Evolutionary conservation across 1,140 invertebrate genomes (phyloP).

Genomic region (Delia radicum): DNA sequence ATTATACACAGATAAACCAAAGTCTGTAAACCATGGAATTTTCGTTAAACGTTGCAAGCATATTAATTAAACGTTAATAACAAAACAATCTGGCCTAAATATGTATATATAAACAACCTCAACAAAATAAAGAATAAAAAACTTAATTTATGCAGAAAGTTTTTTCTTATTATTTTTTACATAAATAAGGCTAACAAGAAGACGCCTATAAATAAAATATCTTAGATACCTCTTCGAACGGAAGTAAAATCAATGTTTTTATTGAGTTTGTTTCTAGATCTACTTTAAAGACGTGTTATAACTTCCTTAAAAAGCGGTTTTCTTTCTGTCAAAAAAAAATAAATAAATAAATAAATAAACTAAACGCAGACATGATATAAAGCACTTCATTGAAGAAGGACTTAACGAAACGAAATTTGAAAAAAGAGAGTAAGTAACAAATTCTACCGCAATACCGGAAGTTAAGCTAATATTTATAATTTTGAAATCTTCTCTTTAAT

Average conservation of each 20-base stretch:
- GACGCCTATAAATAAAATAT: background rate
- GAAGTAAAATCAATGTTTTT: conserved; percentile 12
- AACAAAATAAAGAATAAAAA: background rate
- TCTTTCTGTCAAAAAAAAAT: background rate
- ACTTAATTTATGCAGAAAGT: background rate
- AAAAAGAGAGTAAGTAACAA: too few species aligned
- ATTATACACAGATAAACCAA: background rate
- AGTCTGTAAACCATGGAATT: background rate
- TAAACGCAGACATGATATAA: background rate
- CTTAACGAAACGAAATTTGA: too few species aligned
- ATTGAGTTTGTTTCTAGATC: background rate
- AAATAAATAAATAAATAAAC: background rate
- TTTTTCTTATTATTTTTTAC: background rate
- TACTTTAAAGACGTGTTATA: background rate
- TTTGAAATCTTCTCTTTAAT: background rate
- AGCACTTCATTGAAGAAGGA: background rate
- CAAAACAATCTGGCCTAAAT: conserved; percentile 1
- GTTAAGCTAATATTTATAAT: conserved; percentile 18
- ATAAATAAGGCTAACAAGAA: background rate
- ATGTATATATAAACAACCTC: background rate
- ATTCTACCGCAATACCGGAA: too few species aligned
- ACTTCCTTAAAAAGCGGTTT: conserved; percentile 8
- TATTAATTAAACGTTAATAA: background rate
- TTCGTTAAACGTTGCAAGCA: background rate
- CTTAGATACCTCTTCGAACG: background rate